Evolutionary conservation across 1,140 invertebrate species (phyloP), one percentile per base, ranked within the genome.

Genomic region (Hetaerina americana): DNA sequence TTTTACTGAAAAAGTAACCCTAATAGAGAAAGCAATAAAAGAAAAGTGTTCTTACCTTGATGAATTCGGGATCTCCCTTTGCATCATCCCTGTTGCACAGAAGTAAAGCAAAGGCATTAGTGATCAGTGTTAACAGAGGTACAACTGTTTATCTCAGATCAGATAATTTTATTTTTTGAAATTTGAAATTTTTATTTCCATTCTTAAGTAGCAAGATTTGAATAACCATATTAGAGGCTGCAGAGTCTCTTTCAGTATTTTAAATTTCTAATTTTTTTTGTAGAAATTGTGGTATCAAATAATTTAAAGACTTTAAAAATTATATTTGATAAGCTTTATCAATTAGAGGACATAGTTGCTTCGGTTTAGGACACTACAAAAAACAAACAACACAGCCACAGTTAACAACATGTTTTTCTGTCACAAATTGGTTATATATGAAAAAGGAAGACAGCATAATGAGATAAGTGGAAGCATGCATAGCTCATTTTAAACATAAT

Each of bases 51-150:
- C 49, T 74, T 74, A 78, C 77, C 74, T 76, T 77, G 70, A 78
- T 76, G 68, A 78, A 78, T 73, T 78, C 77, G 26, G 77, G 73
- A 22, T 75, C 76, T 24, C 74, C 74, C 49, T 75, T 73, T 66
- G 70, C 66, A 27, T 66, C 72, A 12, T 71, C 70, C 70, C 70
- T 70, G 27, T 25, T n/a, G 12, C 40, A 57, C 10, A 10, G 3
- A 57, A 57, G 15, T 2, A n/a, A 57, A 18, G 40, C 15, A 57
- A 57, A 57, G 15, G 22, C 22, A 57, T 57, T 57, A 57, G 40
- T 57, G 22, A 18, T 57, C 22, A 12, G 18, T 40, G 18, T 40
- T 40, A 57, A 57, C 15, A 57, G 3, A 57, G 1, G 22, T n/a
- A 57, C 15, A 18, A 5, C 10, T 57, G 40, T 2, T 57, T 2